Evolutionary conservation across 2,113 vertebrate genomes (phyloP).

Genomic region (Progne subis): DNA sequence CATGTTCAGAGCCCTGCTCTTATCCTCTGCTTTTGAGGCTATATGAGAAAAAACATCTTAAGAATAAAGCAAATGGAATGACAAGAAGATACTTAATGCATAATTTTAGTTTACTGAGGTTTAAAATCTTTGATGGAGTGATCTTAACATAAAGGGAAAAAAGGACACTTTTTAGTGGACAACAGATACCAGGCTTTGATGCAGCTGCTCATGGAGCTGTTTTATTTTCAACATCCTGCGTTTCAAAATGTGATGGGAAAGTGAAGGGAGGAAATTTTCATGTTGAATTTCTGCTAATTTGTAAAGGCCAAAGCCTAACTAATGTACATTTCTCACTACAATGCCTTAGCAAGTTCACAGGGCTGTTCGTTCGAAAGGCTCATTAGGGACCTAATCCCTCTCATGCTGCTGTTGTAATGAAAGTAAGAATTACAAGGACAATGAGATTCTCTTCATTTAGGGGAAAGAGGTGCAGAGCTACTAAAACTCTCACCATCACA

Average conservation of each 20-base stretch:
- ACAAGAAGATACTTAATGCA: not conserved
- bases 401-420: slow-evolving; percentile 34
- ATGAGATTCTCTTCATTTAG: slow-evolving; percentile 51
- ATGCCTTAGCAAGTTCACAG: slow-evolving; percentile 11
- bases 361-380: not conserved
- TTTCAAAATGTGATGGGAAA: not conserved
- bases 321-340: slow-evolving; percentile 20
- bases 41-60: not conserved
- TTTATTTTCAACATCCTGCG: not conserved
- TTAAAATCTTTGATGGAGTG: not conserved
- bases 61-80: not conserved
- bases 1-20: not conserved
- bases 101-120: not conserved
- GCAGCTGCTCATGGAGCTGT: not conserved
- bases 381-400: slow-evolving; percentile 55
- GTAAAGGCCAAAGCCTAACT: slow-evolving; percentile 57
- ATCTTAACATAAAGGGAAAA: not conserved
- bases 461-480: not conserved
- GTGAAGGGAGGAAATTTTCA: not conserved
- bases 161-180: not conserved
- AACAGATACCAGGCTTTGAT: not conserved
- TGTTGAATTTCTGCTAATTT: slow-evolving; percentile 51
- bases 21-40: not conserved
- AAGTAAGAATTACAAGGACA: slow-evolving; percentile 36
- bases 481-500: slow-evolving; percentile 40